Evolutionary conservation across 2,113 vertebrate genomes (phyloP).

Genomic region (Columbina picui): DNA sequence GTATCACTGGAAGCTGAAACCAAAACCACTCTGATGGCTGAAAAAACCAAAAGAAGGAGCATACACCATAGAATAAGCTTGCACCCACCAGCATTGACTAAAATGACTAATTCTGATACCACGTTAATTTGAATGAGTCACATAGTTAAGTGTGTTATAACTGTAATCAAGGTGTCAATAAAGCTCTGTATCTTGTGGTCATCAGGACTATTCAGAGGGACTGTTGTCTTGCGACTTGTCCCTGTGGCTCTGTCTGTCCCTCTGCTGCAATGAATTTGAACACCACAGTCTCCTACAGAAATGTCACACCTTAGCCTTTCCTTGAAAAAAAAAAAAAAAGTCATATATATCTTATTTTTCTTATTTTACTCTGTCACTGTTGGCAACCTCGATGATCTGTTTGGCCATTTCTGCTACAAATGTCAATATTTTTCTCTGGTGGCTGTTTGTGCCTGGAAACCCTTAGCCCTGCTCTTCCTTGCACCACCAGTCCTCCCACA

Average conservation of each 20-base stretch:
- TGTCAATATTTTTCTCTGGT: background rate
- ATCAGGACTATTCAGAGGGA: background rate
- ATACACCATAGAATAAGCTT: background rate
- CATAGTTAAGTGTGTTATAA: background rate
- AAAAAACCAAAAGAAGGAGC: background rate
- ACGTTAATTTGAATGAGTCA: background rate
- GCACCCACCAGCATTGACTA: background rate
- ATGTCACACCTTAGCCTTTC: background rate
- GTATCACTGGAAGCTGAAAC: constrained; percentile 14
- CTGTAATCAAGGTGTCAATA: background rate
- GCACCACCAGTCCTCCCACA: background rate
- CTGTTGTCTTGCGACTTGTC: background rate
- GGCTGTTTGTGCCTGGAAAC: background rate
- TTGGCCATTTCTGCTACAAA: background rate
- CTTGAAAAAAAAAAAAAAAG: background rate
- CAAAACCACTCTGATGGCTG: background rate
- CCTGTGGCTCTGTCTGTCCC: background rate
- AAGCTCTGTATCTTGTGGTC: background rate
- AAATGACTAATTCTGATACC: background rate
- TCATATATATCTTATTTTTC: background rate
- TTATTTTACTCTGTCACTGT: background rate
- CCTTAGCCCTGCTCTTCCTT: background rate
- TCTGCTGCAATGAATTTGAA: background rate
- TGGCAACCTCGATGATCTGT: background rate
- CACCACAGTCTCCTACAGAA: background rate